phyloP scores from a whole-genome alignment of 1,140 invertebrate species.

The Trichoplusia ni region DNA sequence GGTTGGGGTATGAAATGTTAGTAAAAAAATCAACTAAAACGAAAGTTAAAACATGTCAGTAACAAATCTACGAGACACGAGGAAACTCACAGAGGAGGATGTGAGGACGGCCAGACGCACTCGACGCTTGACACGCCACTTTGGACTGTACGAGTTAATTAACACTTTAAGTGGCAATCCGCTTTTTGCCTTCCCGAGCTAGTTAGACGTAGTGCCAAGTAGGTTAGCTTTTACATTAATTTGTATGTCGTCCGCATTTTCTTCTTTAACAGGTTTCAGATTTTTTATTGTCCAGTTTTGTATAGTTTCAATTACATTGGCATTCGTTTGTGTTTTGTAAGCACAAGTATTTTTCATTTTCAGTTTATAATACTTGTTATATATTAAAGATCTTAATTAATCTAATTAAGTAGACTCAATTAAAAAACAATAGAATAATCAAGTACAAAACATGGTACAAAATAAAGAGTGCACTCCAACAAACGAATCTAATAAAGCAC shows the following conservation, averaged over 20 bases:
- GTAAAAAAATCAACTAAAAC: no score
- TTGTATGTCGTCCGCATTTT: no score
- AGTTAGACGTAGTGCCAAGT: conserved; percentile 15
- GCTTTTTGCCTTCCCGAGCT: conserved; percentile 22
- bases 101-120: conserved; percentile 16
- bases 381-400: no score
- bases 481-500: conserved; percentile 21
- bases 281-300: no score
- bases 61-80: conserved; percentile 6
- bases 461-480: neutral
- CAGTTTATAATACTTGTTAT: no score
- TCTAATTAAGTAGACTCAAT: no score
- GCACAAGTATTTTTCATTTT: no score
- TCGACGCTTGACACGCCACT: conserved; percentile 20
- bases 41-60: neutral
- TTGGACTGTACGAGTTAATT: conserved; percentile 20
- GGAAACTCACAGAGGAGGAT: no score
- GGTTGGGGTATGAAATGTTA: no score
- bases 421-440: neutral
- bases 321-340: no score
- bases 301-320: no score
- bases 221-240: conserved; percentile 17
- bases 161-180: conserved; percentile 24
- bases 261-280: no score
- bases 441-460: neutral